These are phyloP conservation scores for Heliconius ethilla DNA, from an alignment of 2,888 invertebrate genomes.

Conservation along the genomic window DNA sequence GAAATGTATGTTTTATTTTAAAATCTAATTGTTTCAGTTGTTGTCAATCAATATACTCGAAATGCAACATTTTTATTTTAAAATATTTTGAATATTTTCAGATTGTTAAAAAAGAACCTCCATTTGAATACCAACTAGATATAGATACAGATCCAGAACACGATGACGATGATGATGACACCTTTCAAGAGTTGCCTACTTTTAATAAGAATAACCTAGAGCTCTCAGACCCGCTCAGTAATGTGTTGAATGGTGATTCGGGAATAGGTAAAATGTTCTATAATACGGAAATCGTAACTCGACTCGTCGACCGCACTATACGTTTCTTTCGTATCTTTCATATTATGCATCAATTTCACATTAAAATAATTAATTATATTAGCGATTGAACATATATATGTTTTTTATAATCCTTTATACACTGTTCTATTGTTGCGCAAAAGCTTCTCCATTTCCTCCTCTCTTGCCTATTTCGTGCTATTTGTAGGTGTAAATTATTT, in stretches of 20 bases:
- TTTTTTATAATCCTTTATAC: too few relatives aligned
- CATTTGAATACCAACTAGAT: constrained; percentile 50
- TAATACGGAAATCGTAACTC: neutral
- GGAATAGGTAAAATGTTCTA: constrained; percentile 56
- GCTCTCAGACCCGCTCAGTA: constrained; percentile 59
- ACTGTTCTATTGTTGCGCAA: too few relatives aligned
- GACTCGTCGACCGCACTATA: neutral
- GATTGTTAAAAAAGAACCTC: constrained; percentile 64
- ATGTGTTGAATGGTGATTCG: constrained; percentile 60
- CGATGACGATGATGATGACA: constrained; percentile 41
- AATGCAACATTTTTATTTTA: neutral
- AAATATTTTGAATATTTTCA: constrained; percentile 46
- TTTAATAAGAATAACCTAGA: constrained; percentile 33
- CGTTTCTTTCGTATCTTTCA: neutral
- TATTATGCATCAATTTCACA: neutral
- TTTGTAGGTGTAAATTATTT: neutral
- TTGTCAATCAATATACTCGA: too few relatives aligned
- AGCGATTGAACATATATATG: too few relatives aligned
- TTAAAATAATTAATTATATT: neutral
- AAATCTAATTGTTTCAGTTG: too few relatives aligned
- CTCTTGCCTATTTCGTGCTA: too few relatives aligned
- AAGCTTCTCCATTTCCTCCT: too few relatives aligned
- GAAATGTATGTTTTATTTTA: too few relatives aligned
- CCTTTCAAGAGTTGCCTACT: constrained; percentile 21
- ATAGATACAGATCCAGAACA: constrained; percentile 48